Percentiles rank a stretch among this genome's conserved stretches.
Evolutionary conservation across 2,888 invertebrate species (phyloP).

Genomic region (Nebria brevicollis): DNA sequence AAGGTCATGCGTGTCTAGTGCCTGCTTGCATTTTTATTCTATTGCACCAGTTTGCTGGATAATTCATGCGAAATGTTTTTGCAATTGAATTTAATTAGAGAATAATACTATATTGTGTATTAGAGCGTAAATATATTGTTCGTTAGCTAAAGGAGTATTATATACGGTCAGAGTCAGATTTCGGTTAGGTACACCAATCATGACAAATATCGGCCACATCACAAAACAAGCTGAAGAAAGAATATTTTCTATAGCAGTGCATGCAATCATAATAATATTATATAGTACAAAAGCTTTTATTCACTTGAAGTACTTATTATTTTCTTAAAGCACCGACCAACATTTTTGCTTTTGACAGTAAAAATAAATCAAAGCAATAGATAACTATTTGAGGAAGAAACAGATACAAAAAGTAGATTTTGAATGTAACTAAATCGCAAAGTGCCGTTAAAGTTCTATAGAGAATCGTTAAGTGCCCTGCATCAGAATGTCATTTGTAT

Average conservation of each 20-base stretch:
- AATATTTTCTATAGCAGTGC: too few relatives aligned
- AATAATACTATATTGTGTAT: neutral
- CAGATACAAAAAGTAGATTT: neutral
- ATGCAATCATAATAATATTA: neutral
- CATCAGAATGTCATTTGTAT: constrained; percentile 46
- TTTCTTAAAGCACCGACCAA: neutral
- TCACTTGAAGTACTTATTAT: neutral
- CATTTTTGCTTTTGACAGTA: neutral
- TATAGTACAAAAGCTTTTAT: constrained; percentile 13
- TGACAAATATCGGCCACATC: too few relatives aligned
- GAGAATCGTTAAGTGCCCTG: constrained; percentile 39
- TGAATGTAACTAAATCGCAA: too few relatives aligned
- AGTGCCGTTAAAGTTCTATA: constrained; percentile 31
- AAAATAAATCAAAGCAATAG: neutral
- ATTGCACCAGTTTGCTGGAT: too few relatives aligned
- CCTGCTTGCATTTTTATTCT: neutral
- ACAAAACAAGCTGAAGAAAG: too few relatives aligned
- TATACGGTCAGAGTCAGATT: too few relatives aligned
- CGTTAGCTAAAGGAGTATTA: neutral
- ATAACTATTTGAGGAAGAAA: neutral
- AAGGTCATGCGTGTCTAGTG: neutral
- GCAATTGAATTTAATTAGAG: too few relatives aligned
- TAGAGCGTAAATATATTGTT: constrained; percentile 11
- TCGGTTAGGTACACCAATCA: too few relatives aligned
- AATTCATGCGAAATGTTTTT: too few relatives aligned